Evolutionary conservation across 1,140 invertebrate species (phyloP).

Genomic region (Hestina assimilis): DNA sequence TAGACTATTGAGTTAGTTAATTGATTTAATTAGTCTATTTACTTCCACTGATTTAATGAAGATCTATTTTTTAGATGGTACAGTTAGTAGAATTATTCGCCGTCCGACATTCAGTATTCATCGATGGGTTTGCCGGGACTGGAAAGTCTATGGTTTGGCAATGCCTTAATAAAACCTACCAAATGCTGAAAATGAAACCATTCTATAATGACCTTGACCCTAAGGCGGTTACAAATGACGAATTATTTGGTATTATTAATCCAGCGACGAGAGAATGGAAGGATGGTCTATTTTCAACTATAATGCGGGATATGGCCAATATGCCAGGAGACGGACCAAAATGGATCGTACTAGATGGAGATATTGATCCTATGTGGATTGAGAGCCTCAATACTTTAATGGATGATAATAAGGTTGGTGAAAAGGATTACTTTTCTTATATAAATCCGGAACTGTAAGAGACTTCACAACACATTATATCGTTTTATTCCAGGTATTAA

Average conservation of each 20-base stretch:
- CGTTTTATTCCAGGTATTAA: slow-evolving; percentile 82
- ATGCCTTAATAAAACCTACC: slow-evolving; percentile 90
- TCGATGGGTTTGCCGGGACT: slow-evolving; percentile 94
- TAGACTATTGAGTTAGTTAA: no score
- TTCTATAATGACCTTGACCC: slow-evolving; percentile 94
- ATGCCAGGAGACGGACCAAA: slow-evolving; percentile 91
- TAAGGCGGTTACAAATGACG: slow-evolving; percentile 97
- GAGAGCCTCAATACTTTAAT: slow-evolving; percentile 94
- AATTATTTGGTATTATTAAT: slow-evolving; percentile 97
- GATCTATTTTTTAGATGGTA: slow-evolving; percentile 85
- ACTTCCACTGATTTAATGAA: not conserved
- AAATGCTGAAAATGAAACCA: slow-evolving; percentile 87
- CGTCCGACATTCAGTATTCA: slow-evolving; percentile 96
- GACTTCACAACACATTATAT: not conserved
- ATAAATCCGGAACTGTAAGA: not conserved
- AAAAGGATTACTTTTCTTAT: not conserved
- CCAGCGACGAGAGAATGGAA: slow-evolving; percentile 97
- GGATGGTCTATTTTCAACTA: slow-evolving; percentile 94
- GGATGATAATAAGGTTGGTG: slow-evolving; percentile 88
- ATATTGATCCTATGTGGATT: slow-evolving; percentile 99
- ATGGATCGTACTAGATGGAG: slow-evolving; percentile 97
- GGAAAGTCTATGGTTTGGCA: slow-evolving; percentile 97
- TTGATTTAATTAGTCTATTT: no score
- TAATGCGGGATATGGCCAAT: slow-evolving; percentile 96
- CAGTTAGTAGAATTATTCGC: slow-evolving; percentile 95